phyloP scores from a whole-genome alignment of 2,113 vertebrate genomes.

The Struthidea cinerea region DNA sequence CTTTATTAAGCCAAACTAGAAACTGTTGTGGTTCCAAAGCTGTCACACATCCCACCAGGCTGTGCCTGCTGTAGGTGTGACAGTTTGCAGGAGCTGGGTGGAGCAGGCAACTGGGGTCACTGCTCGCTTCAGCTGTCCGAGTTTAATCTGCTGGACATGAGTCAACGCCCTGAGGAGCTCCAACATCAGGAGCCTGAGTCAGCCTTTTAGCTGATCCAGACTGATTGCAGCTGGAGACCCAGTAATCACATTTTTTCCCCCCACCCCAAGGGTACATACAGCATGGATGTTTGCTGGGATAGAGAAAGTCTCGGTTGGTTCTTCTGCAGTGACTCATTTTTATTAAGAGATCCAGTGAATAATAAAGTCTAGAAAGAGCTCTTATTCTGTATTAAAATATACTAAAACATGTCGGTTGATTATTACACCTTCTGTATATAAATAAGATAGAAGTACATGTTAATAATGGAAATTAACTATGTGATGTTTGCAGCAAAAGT shows the following conservation, averaged over 20 bases:
- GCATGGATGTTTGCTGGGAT: not conserved
- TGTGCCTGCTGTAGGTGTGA: not conserved
- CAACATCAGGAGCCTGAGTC: conserved; percentile 6
- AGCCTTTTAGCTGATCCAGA: conserved; percentile 21
- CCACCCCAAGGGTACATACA: not conserved
- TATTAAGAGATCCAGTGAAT: not conserved
- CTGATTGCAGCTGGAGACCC: conserved; percentile 44
- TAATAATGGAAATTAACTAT: not conserved
- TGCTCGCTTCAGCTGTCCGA: not conserved
- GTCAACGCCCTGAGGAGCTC: conserved; percentile 37
- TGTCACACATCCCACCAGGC: not conserved
- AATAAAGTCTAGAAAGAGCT: not conserved
- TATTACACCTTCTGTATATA: not conserved
- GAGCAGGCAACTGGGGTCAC: not conserved
- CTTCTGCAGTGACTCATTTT: not conserved
- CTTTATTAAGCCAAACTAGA: not conserved
- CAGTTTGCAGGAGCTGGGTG: not conserved
- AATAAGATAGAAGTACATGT: not conserved
- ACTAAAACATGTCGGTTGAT: not conserved
- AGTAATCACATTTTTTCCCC: not conserved
- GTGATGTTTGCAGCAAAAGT: not conserved
- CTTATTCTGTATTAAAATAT: not conserved
- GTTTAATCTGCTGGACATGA: conserved; percentile 10
- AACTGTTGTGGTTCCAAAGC: not conserved
- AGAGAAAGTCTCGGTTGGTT: not conserved